These are phyloP conservation scores for Caenorhabditis macrosperma DNA, from an alignment of 2,888 invertebrate genomes.

Conservation along the genomic window DNA sequence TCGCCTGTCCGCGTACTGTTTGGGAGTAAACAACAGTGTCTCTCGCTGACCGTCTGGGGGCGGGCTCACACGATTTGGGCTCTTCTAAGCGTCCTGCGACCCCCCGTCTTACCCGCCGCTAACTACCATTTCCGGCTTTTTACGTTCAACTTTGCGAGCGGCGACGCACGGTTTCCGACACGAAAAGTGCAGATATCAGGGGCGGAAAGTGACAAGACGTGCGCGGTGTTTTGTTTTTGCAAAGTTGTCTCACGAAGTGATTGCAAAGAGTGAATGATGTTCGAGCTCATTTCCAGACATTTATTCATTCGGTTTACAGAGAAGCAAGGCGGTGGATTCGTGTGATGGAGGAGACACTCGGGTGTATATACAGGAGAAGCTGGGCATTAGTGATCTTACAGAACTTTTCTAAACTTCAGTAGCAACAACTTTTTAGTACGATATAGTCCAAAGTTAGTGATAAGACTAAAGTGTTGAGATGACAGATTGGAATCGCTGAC, in stretches of 20 bases:
- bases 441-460: too few species aligned
- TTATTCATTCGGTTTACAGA: background rate
- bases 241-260: slow-evolving; percentile 28
- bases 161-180: slow-evolving; percentile 6
- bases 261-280: background rate
- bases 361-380: too few species aligned
- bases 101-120: slow-evolving; percentile 8
- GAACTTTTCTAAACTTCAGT: too few species aligned
- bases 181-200: slow-evolving; percentile 45
- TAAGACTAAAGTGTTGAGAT: too few species aligned
- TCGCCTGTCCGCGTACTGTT: slow-evolving; percentile 28
- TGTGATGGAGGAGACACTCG: background rate
- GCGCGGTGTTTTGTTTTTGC: slow-evolving; percentile 4
- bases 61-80: slow-evolving; percentile 42
- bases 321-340: too few species aligned
- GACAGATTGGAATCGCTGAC: too few species aligned
- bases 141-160: slow-evolving; percentile 29
- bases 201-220: slow-evolving; percentile 10
- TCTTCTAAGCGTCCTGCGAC: slow-evolving; percentile 5
- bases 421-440: too few species aligned
- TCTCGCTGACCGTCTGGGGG: slow-evolving; percentile 13
- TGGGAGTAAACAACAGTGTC: slow-evolving; percentile 46
- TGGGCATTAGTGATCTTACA: too few species aligned
- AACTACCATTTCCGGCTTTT: slow-evolving; percentile 52
- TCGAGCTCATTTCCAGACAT: background rate